Evolutionary conservation across 2,113 vertebrate genomes (phyloP).

Genomic region (Trinectes maculatus): DNA sequence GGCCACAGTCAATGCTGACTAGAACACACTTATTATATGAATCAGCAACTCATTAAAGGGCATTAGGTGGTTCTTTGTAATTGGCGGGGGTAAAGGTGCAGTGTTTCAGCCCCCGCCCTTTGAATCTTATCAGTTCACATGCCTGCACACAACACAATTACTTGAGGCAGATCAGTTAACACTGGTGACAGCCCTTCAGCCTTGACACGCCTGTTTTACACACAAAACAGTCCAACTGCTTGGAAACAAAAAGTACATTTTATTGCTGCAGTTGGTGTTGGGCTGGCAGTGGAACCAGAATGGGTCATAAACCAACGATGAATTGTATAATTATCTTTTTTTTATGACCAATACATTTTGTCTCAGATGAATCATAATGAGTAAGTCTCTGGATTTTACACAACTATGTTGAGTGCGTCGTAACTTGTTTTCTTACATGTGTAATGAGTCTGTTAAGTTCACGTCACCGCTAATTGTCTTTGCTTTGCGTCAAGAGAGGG

Average conservation of each 20-base stretch:
- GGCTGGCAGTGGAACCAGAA: slow-evolving; percentile 34
- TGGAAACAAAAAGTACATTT: slow-evolving; percentile 56
- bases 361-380: slow-evolving; percentile 30
- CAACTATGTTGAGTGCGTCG: neutral
- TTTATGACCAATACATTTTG: slow-evolving; percentile 42
- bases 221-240: slow-evolving; percentile 23
- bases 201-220: slow-evolving; percentile 54
- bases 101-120: slow-evolving; percentile 30
- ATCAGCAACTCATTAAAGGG: slow-evolving; percentile 20
- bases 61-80: slow-evolving; percentile 11
- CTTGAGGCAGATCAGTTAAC: slow-evolving; percentile 59
- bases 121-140: slow-evolving; percentile 56
- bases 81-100: slow-evolving; percentile 18
- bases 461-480: too few species aligned
- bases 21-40: slow-evolving; percentile 12
- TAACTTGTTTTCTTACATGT: too few species aligned
- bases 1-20: neutral
- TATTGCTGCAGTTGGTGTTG: slow-evolving; percentile 46
- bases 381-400: slow-evolving; percentile 30
- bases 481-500: neutral
- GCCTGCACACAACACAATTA: slow-evolving; percentile 49
- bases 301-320: slow-evolving; percentile 48
- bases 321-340: slow-evolving; percentile 49
- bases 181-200: slow-evolving; percentile 43
- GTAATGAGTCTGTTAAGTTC: too few species aligned